phyloP scores from a whole-genome alignment of 2,113 vertebrate genomes.

The Eonycteris spelaea region DNA sequence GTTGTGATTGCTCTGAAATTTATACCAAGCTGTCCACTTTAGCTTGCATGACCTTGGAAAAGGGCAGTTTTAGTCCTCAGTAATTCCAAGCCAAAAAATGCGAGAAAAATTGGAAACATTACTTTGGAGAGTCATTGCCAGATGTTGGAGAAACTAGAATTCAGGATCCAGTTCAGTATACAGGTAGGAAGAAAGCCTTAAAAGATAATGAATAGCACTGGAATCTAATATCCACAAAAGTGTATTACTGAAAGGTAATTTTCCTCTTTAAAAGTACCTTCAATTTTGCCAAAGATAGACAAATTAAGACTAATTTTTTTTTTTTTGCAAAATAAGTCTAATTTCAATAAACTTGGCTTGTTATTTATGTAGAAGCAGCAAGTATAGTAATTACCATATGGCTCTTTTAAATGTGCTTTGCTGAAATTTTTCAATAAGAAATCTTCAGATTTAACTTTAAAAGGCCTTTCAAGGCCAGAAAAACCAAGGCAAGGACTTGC shows the following conservation, averaged over 20 bases:
- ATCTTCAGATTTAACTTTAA: background rate
- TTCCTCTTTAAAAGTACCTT: background rate
- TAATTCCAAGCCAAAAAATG: background rate
- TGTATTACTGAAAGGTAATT: background rate
- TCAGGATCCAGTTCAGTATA: background rate
- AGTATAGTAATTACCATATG: background rate
- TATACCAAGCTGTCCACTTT: background rate
- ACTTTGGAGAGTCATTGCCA: background rate
- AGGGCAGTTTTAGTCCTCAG: background rate
- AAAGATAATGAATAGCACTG: background rate
- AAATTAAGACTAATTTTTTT: background rate
- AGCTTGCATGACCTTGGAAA: background rate
- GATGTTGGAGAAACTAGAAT: background rate
- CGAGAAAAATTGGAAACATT: background rate
- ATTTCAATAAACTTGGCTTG: background rate
- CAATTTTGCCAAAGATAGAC: background rate
- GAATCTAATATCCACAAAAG: background rate
- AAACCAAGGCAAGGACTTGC: background rate
- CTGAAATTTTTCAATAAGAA: too few relatives aligned
- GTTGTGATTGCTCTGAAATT: background rate
- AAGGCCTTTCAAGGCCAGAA: background rate
- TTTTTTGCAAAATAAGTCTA: background rate
- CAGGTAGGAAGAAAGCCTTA: background rate
- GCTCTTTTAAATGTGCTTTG: background rate
- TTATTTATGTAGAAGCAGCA: background rate